phyloP scores from a whole-genome alignment of 2,888 invertebrate genomes.

The Sabellastarte sp. region DNA sequence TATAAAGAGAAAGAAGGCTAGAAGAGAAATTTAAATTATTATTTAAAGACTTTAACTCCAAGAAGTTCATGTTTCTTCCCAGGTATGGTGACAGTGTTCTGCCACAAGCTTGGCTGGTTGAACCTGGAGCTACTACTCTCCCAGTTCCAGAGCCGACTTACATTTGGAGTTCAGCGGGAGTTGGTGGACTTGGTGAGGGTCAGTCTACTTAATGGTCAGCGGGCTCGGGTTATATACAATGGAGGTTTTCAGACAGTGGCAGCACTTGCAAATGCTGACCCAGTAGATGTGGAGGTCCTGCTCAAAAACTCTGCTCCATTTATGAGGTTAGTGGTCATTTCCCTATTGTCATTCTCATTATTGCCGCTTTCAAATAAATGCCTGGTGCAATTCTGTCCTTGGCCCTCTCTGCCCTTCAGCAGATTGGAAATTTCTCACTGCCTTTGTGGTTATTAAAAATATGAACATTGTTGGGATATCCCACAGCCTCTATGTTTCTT shows the following conservation, averaged over 20 bases:
- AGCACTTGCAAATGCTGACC: slow-evolving; percentile 75
- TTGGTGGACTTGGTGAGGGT: slow-evolving; percentile 82
- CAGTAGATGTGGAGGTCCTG: slow-evolving; percentile 72
- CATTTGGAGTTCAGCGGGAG: slow-evolving; percentile 91
- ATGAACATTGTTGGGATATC: too few relatives aligned
- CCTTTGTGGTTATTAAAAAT: too few relatives aligned
- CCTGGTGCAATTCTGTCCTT: too few relatives aligned
- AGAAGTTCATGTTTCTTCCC: too few relatives aligned
- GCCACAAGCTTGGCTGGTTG: slow-evolving; percentile 87
- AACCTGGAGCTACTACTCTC: slow-evolving; percentile 84
- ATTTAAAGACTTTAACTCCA: too few relatives aligned
- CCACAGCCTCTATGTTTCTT: too few relatives aligned
- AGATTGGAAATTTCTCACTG: too few relatives aligned
- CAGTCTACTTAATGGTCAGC: slow-evolving; percentile 76
- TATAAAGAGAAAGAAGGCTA: too few relatives aligned
- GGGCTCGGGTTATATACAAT: slow-evolving; percentile 54
- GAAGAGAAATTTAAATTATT: too few relatives aligned
- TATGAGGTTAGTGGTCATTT: slow-evolving; percentile 72
- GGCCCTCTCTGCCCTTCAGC: too few relatives aligned
- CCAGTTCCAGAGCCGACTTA: slow-evolving; percentile 90
- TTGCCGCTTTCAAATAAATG: too few relatives aligned
- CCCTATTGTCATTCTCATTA: too few relatives aligned
- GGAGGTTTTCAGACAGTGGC: slow-evolving; percentile 72
- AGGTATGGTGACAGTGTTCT: slow-evolving; percentile 98
- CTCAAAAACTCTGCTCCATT: slow-evolving; percentile 80